Evolutionary conservation across 2,888 invertebrate species (phyloP).

Genomic region (Alsophila aescularia): DNA sequence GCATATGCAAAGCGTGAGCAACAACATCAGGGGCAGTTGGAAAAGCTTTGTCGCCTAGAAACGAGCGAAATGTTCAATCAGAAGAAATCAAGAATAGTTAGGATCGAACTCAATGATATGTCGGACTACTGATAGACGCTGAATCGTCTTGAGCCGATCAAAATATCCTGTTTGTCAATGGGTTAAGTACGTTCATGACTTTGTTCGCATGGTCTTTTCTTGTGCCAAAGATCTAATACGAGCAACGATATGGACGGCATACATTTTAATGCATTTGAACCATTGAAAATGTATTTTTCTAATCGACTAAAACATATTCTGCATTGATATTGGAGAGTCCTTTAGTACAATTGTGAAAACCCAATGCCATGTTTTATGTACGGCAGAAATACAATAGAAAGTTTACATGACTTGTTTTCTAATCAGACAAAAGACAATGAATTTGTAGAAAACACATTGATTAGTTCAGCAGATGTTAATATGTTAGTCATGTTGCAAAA

Average conservation of each 20-base stretch:
- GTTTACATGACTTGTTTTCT: conserved; percentile 46
- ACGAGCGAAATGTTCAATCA: conserved; percentile 80
- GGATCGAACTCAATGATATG: too few species aligned
- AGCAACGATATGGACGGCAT: too few species aligned
- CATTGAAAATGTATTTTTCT: not conserved
- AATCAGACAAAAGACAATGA: conserved; percentile 34
- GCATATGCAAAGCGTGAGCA: conserved; percentile 86
- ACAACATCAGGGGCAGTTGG: conserved; percentile 85
- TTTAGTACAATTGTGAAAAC: conserved; percentile 21
- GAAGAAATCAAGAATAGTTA: conserved; percentile 38
- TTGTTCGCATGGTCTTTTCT: too few species aligned
- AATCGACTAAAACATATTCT: not conserved
- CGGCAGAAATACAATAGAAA: conserved; percentile 45
- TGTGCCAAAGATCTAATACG: too few species aligned
- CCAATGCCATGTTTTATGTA: conserved; percentile 52
- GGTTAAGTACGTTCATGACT: not conserved
- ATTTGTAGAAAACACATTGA: conserved; percentile 41
- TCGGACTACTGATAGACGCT: not conserved
- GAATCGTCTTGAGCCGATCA: not conserved
- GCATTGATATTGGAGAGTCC: conserved; percentile 7
- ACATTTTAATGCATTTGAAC: not conserved
- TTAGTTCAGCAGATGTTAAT: conserved; percentile 66
- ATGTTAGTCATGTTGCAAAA: conserved; percentile 64
- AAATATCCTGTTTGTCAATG: not conserved
- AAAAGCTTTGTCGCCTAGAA: conserved; percentile 84